Percentiles rank a stretch among this genome's conserved stretches.
phyloP scores from a whole-genome alignment of 2,888 invertebrate genomes.

The Willowsia nigromaculata region DNA sequence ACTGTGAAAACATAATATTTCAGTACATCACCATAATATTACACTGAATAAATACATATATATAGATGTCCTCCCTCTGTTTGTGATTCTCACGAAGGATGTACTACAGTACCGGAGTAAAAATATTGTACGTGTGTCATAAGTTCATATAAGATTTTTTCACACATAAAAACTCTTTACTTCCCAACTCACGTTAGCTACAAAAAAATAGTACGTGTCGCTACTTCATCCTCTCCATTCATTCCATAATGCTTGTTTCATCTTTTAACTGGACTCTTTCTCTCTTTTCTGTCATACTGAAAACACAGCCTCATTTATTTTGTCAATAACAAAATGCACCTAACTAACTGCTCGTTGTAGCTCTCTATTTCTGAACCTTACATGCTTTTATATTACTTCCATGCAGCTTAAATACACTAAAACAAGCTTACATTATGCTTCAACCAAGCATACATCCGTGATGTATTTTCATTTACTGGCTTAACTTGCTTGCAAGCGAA shows the following conservation, averaged over 20 bases:
- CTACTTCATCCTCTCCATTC: not conserved
- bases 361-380: not conserved
- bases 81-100: not conserved
- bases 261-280: not conserved
- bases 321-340: not conserved
- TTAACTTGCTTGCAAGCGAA: not conserved
- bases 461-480: not conserved
- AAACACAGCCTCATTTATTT: not conserved
- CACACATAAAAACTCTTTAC: not conserved
- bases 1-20: not conserved
- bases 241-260: slow-evolving; percentile 15
- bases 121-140: not conserved
- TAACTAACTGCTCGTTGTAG: not conserved
- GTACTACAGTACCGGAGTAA: not conserved
- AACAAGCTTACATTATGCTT: slow-evolving; percentile 37
- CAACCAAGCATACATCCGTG: slow-evolving; percentile 39
- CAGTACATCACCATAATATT: not conserved
- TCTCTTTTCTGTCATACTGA: not conserved
- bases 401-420: not conserved
- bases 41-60: not conserved
- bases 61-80: not conserved
- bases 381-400: not conserved
- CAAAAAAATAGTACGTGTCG: not conserved
- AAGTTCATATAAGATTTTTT: not conserved
- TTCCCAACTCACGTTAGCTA: not conserved